Percentiles rank a stretch among this genome's conserved stretches.
phyloP scores from a whole-genome alignment of 2,113 vertebrate genomes.

The Passerina amoena region DNA sequence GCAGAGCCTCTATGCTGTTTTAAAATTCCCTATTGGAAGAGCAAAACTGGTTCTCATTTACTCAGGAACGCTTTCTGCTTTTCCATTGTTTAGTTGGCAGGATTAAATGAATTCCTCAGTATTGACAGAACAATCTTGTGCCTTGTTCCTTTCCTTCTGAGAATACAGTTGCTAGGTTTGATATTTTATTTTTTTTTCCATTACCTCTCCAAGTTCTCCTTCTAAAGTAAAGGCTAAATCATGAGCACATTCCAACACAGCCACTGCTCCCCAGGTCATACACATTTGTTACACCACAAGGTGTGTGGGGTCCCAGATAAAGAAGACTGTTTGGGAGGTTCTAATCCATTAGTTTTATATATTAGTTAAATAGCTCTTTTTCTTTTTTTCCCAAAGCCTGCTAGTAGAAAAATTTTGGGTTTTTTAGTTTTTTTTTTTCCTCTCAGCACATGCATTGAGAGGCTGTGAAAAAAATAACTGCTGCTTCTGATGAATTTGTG shows the following conservation, averaged over 20 bases:
- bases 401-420: neutral
- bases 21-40: neutral
- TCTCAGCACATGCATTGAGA: neutral
- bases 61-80: neutral
- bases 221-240: neutral
- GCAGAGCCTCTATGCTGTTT: neutral
- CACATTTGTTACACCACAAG: neutral
- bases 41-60: neutral
- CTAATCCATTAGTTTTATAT: neutral
- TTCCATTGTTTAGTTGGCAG: neutral
- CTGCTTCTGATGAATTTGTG: neutral
- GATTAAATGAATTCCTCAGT: constrained; percentile 37
- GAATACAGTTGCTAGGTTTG: neutral
- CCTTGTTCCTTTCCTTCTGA: neutral
- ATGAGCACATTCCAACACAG: neutral
- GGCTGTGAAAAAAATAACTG: neutral
- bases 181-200: neutral
- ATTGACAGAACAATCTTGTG: neutral
- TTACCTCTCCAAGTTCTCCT: neutral
- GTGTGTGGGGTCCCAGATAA: accelerated
- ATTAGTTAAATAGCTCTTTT: neutral
- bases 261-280: neutral
- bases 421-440: neutral
- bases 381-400: neutral
- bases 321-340: neutral